Percentiles rank a stretch among this genome's conserved stretches.
Conservation (phyloP, 2,888 invertebrate genomes). For the Meteorus cinctellus region DNA sequence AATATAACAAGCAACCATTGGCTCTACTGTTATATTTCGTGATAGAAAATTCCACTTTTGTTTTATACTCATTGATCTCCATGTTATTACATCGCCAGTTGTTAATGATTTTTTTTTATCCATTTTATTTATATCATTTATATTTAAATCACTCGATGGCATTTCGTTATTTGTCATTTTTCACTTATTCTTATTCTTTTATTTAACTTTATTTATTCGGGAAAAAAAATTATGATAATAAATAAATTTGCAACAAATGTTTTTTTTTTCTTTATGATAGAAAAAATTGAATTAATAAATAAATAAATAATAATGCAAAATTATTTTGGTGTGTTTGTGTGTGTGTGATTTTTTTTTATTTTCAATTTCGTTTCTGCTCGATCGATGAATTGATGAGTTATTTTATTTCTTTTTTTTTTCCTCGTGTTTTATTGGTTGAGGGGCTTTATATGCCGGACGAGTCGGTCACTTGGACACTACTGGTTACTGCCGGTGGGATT, state of each 20-base stretch:
- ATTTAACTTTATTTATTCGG: not conserved
- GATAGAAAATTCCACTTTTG: constrained; percentile 77
- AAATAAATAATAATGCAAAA: not conserved
- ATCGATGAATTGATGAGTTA: no score
- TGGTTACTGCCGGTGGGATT: constrained; percentile 55
- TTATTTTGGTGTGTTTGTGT: not conserved
- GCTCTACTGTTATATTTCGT: constrained; percentile 83
- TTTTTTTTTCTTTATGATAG: no score
- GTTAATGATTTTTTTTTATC: constrained; percentile 25
- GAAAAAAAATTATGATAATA: not conserved
- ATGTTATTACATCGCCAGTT: constrained; percentile 58
- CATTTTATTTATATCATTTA: constrained; percentile 9
- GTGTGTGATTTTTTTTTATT: not conserved
- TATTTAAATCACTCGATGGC: constrained; percentile 38
- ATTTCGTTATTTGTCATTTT: constrained; percentile 47
- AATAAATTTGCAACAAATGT: not conserved
- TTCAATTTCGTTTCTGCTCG: not conserved
- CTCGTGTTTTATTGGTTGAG: constrained; percentile 5
- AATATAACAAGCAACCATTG: constrained; percentile 84
- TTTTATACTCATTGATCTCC: constrained; percentile 75
- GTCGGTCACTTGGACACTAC: constrained; percentile 55
- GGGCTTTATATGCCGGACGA: constrained; percentile 46
- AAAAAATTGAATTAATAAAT: not conserved
- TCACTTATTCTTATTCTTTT: not conserved
- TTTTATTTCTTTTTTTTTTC: not conserved